Conservation (phyloP, 1,140 invertebrate genomes). For the Tachypleus tridentatus region DNA sequence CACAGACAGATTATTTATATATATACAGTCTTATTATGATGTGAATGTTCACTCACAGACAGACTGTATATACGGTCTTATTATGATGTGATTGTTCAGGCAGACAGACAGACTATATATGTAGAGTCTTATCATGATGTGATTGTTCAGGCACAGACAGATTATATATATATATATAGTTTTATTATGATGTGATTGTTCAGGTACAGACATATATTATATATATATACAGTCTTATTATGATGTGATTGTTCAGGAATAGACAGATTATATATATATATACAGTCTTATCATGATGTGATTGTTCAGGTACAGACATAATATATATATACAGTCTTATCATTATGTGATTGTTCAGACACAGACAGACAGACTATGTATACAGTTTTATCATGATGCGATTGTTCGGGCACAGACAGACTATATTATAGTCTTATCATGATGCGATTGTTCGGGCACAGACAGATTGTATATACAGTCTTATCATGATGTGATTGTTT, state of each 20-base stretch:
- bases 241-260: slow-evolving; percentile 29
- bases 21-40: no score
- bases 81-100: slow-evolving; percentile 40
- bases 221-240: no score
- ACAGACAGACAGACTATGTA: no score
- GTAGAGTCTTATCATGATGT: no score
- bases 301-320: slow-evolving; percentile 35
- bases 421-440: slow-evolving; percentile 28
- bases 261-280: no score
- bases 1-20: slow-evolving; percentile 41
- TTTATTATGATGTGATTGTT: slow-evolving; percentile 42
- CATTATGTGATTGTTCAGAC: slow-evolving; percentile 27
- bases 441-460: slow-evolving; percentile 29
- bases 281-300: slow-evolving; percentile 48
- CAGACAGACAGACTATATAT: slow-evolving; percentile 38
- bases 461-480: slow-evolving; percentile 40
- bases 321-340: slow-evolving; percentile 20
- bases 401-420: slow-evolving; percentile 35
- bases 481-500: slow-evolving; percentile 42
- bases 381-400: slow-evolving; percentile 48
- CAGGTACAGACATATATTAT: slow-evolving; percentile 41
- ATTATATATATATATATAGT: no score
- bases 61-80: slow-evolving; percentile 43
- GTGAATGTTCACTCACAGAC: slow-evolving; percentile 30
- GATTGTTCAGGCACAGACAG: slow-evolving; percentile 30